Percentiles rank a stretch among this genome's conserved stretches.
Conservation (phyloP, 2,797 vertebrate species). For the Lutjanus argentimaculatus region DNA sequence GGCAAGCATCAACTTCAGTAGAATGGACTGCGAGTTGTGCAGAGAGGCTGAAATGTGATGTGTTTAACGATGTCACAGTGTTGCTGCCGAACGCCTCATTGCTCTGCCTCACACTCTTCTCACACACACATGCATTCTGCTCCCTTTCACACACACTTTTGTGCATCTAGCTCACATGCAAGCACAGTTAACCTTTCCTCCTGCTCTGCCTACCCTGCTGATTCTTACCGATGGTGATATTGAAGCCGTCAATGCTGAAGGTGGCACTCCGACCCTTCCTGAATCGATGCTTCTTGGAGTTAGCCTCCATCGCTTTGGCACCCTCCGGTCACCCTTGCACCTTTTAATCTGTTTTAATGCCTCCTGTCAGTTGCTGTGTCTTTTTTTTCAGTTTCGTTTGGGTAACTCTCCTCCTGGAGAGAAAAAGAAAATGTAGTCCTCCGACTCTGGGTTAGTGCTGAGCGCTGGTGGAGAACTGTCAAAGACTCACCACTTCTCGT, state of each 20-base stretch:
- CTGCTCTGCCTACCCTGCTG: constrained; percentile 31
- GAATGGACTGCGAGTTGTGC: constrained; percentile 62
- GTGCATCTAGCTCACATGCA: constrained; percentile 39
- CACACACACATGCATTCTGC: constrained; percentile 28
- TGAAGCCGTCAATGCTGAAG: constrained; percentile 98
- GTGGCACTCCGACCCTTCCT: constrained; percentile 96
- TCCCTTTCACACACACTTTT: constrained; percentile 36
- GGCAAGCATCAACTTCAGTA: constrained; percentile 68
- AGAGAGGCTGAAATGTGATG: constrained; percentile 58
- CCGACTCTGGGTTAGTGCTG: constrained; percentile 51
- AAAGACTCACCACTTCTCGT: constrained; percentile 66
- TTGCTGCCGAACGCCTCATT: constrained; percentile 35
- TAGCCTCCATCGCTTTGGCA: constrained; percentile 88
- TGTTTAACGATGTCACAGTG: constrained; percentile 44
- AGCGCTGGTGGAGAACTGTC: constrained; percentile 59
- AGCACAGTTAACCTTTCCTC: constrained; percentile 35
- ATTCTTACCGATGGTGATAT: constrained; percentile 97
- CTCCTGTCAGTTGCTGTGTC: constrained; percentile 53
- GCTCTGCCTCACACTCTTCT: constrained; percentile 33
- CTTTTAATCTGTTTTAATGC: constrained; percentile 51
- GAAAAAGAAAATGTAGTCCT: constrained; percentile 47
- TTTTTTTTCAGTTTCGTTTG: constrained; percentile 62
- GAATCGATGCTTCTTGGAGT: constrained; percentile 93
- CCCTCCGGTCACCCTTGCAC: constrained; percentile 38
- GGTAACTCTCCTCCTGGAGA: constrained; percentile 54